Conservation (phyloP, 2,113 vertebrate species). For the Pelmatolapia mariae region DNA sequence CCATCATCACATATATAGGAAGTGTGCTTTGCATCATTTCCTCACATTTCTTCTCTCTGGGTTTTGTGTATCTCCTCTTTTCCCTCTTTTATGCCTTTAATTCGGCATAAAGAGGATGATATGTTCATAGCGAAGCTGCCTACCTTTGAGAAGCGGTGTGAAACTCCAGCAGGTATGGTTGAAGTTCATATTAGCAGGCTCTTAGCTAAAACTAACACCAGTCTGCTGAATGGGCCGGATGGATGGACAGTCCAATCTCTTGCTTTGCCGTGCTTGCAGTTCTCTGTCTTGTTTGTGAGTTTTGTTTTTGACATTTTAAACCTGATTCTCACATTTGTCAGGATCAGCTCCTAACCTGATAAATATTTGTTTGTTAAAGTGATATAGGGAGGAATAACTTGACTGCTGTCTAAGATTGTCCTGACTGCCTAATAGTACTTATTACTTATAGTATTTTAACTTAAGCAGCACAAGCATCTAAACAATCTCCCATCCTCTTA, state of each 20-base stretch:
- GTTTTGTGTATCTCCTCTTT: constrained; percentile 31
- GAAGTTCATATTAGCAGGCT: neutral
- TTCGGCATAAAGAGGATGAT: constrained; percentile 83
- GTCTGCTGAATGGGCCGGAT: neutral
- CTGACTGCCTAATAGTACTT: neutral
- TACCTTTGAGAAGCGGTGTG: constrained; percentile 85
- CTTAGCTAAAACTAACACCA: constrained; percentile 29
- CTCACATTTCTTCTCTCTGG: constrained; percentile 42
- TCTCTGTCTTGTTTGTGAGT: neutral
- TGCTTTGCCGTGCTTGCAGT: constrained; percentile 13
- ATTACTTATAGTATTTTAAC: neutral
- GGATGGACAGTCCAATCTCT: neutral
- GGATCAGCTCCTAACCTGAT: neutral
- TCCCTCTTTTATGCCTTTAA: constrained; percentile 8
- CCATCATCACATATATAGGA: neutral
- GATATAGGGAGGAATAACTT: neutral
- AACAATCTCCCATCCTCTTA: neutral
- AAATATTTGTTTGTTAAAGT: neutral
- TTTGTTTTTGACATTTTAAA: neutral
- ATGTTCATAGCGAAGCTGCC: constrained; percentile 83
- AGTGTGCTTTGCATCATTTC: neutral
- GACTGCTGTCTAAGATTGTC: neutral
- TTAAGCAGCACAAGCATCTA: neutral
- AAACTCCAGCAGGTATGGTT: constrained; percentile 81
- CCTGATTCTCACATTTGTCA: neutral